phyloP scores from a whole-genome alignment of 2,888 invertebrate genomes.

The Acleris laterana region DNA sequence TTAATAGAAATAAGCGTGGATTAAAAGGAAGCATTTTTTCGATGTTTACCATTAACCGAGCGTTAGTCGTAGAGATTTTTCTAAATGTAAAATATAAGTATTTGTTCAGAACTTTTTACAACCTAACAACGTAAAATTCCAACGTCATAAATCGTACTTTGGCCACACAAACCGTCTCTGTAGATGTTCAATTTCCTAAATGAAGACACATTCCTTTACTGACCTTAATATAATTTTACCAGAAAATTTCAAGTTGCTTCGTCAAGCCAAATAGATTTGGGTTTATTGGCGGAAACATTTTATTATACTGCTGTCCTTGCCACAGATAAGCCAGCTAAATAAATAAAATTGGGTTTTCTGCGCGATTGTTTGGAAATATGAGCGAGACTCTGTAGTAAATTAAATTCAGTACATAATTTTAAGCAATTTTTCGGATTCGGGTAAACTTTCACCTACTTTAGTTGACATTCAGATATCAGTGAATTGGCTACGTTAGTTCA shows the following conservation, averaged over 20 bases:
- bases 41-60: too few relatives aligned
- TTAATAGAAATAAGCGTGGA: too few relatives aligned
- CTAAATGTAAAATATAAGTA: too few relatives aligned
- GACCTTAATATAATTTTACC: conserved; percentile 14
- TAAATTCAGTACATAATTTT: too few relatives aligned
- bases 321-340: conserved; percentile 40
- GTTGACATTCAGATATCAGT: too few relatives aligned
- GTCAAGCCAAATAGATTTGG: conserved; percentile 24
- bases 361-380: conserved; percentile 22
- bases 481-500: too few relatives aligned
- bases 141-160: conserved; percentile 1
- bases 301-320: conserved; percentile 22
- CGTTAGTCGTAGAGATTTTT: too few relatives aligned
- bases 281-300: conserved; percentile 20
- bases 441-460: too few relatives aligned
- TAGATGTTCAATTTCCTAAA: conserved; percentile 13
- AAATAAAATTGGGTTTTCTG: conserved; percentile 29
- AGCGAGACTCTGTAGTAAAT: background rate
- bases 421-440: too few relatives aligned
- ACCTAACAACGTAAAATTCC: too few relatives aligned
- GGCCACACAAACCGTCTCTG: background rate
- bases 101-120: too few relatives aligned
- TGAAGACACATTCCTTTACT: conserved; percentile 7
- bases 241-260: conserved; percentile 18
- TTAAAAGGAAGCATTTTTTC: too few relatives aligned